Evolutionary conservation across 2,113 vertebrate species (phyloP), one percentile per base, ranked within the genome.

Genomic region (Rattus rattus): DNA sequence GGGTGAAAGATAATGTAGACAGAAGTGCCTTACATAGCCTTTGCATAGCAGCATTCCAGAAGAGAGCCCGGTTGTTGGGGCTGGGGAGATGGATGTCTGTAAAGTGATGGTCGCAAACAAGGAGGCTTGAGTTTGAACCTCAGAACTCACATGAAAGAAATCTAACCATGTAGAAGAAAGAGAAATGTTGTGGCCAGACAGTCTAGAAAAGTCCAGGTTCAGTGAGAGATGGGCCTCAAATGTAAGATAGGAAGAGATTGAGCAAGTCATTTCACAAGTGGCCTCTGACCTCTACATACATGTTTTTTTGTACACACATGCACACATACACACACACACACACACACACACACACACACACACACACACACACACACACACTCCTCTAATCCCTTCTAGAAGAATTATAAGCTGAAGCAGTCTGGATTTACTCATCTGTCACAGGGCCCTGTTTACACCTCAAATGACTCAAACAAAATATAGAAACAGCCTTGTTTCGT

Each of bases 391-490:
- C 67, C 76, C 61, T 77, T 79, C 59, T 52, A 63, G 86, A 94
- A 73, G 72, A 75, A 79, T 81, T 76, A 79, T 75, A 89, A 73
- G 47, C 89, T 33, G 22, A 67, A 92, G 49, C 77, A 89, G 79
- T 95, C 86, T 81, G 77, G 69, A 63, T 16, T 54, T 63, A 90
- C 94, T 97, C 95, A 90, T 97, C 96, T 96, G 91, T 97, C 93
- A 67, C 33, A 85, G 94, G 91, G 61, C 76, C 94, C 90, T 96
- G 94, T 97, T 98, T 98, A 98, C 95, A 96, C 97, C 83, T 95
- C 93, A 86, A 97, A 96, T 98, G 91, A 97, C 95, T 95, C 97
- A 96, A 97, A 97, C 95, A 94, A 96, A 97, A 97, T 97, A 86
- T 76, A 94, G 96, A 98, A 98, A 94, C 97, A 97, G 97, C 92